These are phyloP conservation scores for Illadopsis cleaveri DNA, from an alignment of 2,113 vertebrate species.

Conservation along the genomic window DNA sequence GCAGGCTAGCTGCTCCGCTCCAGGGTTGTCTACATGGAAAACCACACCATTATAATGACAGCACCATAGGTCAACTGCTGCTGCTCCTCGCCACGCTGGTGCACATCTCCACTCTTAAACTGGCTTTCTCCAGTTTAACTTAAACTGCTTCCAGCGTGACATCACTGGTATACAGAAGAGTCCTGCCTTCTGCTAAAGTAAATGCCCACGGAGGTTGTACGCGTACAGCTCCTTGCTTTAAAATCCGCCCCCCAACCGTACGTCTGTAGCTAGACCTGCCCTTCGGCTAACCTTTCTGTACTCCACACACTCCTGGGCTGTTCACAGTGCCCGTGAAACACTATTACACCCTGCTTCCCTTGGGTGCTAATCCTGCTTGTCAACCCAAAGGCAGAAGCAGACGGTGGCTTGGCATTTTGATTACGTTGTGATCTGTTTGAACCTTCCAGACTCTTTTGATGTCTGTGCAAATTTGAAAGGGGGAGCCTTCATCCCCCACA, in stretches of 20 bases:
- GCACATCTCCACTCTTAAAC: background rate
- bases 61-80: conserved; percentile 52
- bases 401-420: conserved; percentile 63
- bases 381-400: conserved; percentile 63
- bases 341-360: conserved; percentile 65
- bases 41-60: conserved; percentile 64
- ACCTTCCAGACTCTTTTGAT: conserved; percentile 66
- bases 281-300: conserved; percentile 63
- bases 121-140: conserved; percentile 5
- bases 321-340: conserved; percentile 60
- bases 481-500: conserved; percentile 44
- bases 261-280: conserved; percentile 38
- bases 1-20: conserved; percentile 40
- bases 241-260: background rate
- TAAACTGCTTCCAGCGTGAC: background rate
- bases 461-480: conserved; percentile 60
- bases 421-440: conserved; percentile 65
- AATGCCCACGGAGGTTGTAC: background rate
- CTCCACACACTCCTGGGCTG: conserved; percentile 38
- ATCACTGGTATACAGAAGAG: background rate
- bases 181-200: conserved; percentile 23
- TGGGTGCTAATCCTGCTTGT: conserved; percentile 62
- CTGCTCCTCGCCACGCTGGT: background rate
- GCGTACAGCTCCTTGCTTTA: background rate
- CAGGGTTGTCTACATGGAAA: conserved; percentile 38